Base-by-base conservation (phyloP, 2,113 vertebrate species). In the Spea bombifrons region DNA sequence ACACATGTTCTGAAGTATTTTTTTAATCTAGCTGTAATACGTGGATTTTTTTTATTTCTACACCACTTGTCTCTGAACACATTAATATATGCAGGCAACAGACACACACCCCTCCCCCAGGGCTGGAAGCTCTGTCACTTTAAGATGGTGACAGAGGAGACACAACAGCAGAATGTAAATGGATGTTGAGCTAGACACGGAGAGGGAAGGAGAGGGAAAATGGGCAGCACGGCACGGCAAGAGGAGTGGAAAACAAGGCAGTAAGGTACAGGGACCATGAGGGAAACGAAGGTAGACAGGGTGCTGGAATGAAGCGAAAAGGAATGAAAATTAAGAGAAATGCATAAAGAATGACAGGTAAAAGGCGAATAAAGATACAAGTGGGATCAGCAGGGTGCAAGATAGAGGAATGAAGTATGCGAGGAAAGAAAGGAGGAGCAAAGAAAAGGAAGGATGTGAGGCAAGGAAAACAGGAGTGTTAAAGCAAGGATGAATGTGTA, bases 131-230 rank as follows among this genome's bases (percentile, higher is more conserved):
- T 70, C 84, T 85, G 79, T 52, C 66, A 61, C 79, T 75, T 81
- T 75, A 75, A 75, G 79, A 53, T 46, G 47, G 75, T 81, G 71
- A 82, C 75, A 82, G 75, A 68, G 74, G 80, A 78, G 0, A 10
- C 3, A 16, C 66, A 73, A 82, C 78, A 78, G n/a, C 47, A 82
- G 77, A 63, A 53, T 16, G 45, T 49, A 79, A 85, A 83, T 69
- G 65, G 74, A 16, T 45, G 74, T 53, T 59, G 63, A 66, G 52
- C 3, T 49, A 57, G 57, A 63, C 63, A 79, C n/a, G 10, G 50
- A 68, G 45, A 73, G 77, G 81, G 83, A 82, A 74, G 81, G 78
- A 84, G 81, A 44, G 15, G 30, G 43, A n/a, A 44, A 8, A 68
- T 30, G 9, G 52, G 66, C 46, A 71, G 57, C 16, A 55, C 67